These are phyloP conservation scores for Forbesichthys agassizii DNA, from an alignment of 2,113 vertebrate species.

Conservation along the genomic window DNA sequence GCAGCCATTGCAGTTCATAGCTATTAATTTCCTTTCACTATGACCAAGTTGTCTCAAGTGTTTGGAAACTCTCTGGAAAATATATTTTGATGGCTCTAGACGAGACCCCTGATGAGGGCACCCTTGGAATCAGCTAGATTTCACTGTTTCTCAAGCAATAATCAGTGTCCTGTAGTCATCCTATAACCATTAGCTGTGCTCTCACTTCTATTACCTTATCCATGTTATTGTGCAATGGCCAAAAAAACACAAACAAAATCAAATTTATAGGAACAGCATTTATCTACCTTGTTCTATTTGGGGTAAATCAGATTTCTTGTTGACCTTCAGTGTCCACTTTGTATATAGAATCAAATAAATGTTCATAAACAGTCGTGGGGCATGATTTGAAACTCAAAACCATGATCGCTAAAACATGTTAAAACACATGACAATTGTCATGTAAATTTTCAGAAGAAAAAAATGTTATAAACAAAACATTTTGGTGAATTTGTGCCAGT, in stretches of 20 bases:
- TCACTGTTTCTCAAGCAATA: neutral
- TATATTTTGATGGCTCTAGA: neutral
- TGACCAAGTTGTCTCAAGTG: constrained; percentile 7
- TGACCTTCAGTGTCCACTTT: no score
- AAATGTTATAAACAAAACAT: no score
- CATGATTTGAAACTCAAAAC: no score
- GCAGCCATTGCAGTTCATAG: neutral
- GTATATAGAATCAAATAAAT: no score
- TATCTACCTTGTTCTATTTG: no score
- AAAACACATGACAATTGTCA: no score
- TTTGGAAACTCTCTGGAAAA: neutral
- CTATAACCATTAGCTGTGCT: neutral
- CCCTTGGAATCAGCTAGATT: neutral
- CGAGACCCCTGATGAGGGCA: neutral
- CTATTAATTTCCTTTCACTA: neutral
- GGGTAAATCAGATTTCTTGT: no score
- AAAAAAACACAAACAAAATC: neutral
- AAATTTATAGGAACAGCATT: no score
- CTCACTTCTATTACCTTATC: neutral
- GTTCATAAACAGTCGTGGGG: no score
- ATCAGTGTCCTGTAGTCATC: neutral
- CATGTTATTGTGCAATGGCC: neutral
- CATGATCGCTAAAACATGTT: no score
- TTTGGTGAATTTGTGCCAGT: no score
- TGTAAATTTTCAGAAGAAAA: no score